These are phyloP conservation scores for Phortica okadai DNA, from an alignment of 2,888 invertebrate species.

Conservation along the genomic window DNA sequence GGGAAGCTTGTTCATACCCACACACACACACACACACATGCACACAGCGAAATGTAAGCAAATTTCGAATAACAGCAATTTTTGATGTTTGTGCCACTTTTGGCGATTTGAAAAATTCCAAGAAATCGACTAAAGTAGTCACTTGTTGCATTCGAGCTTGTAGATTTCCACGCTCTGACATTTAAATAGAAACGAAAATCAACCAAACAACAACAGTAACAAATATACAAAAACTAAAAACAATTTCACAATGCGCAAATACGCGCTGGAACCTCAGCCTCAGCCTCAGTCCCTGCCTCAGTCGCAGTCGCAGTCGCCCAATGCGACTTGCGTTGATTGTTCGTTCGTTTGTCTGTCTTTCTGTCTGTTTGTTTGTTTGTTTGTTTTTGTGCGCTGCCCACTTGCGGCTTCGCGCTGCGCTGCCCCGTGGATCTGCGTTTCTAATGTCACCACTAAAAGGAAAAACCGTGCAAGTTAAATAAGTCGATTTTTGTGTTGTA, in stretches of 20 bases:
- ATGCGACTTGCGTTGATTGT: neutral
- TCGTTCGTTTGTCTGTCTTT: neutral
- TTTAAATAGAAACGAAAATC: constrained; percentile 50
- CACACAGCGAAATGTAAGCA: constrained; percentile 34
- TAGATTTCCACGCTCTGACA: constrained; percentile 50
- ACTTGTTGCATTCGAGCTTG: neutral
- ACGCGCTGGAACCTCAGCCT: constrained; percentile 52
- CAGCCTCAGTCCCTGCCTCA: constrained; percentile 32
- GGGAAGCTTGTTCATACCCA: constrained; percentile 5
- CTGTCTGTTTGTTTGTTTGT: neutral
- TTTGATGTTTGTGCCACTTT: constrained; percentile 21
- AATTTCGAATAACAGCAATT: neutral
- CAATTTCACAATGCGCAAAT: constrained; percentile 48
- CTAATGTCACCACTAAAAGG: neutral
- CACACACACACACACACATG: constrained; percentile 55
- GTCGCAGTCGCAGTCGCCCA: constrained; percentile 26
- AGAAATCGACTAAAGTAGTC: constrained; percentile 60
- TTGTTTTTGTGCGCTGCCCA: constrained; percentile 12
- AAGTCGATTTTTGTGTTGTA: constrained; percentile 18
- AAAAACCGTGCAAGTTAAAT: constrained; percentile 17
- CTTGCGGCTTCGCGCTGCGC: neutral
- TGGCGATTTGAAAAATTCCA: constrained; percentile 56
- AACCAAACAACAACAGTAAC: constrained; percentile 20
- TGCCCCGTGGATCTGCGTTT: neutral
- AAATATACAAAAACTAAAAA: constrained; percentile 25